phyloP scores from a whole-genome alignment of 2,797 vertebrate species.

The Taenioides sp. region DNA sequence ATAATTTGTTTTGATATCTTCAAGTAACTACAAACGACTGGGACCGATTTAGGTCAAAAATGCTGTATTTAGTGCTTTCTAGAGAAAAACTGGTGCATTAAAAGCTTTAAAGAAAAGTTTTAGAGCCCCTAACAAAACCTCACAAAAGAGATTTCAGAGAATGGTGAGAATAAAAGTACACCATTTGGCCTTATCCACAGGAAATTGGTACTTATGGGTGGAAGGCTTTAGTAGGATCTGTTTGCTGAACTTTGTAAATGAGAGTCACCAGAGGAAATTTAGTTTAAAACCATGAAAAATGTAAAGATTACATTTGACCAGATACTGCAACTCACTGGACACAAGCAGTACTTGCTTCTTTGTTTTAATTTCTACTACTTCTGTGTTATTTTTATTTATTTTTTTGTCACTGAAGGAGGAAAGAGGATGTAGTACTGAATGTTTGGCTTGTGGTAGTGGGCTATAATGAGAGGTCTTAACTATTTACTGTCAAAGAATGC shows the following conservation, averaged over 20 bases:
- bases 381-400: no score
- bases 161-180: conserved; percentile 42
- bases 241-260: conserved; percentile 53
- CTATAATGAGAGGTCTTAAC: conserved; percentile 38
- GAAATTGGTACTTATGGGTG: conserved; percentile 72
- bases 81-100: conserved; percentile 39
- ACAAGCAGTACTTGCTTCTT: conserved; percentile 2
- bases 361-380: no score
- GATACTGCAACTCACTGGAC: conserved; percentile 26
- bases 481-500: conserved; percentile 35
- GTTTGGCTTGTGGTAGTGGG: conserved; percentile 41
- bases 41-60: conserved; percentile 37
- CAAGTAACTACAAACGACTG: conserved; percentile 14
- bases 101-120: conserved; percentile 35
- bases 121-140: conserved; percentile 38
- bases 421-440: conserved; percentile 40
- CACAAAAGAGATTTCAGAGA: conserved; percentile 38
- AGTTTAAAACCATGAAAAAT: conserved; percentile 52
- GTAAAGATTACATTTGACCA: conserved; percentile 49
- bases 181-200: conserved; percentile 56
- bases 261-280: conserved; percentile 57
- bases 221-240: conserved; percentile 62
- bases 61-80: conserved; percentile 31
- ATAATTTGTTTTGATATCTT: conserved; percentile 25
- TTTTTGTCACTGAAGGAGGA: conserved; percentile 3